Evolutionary conservation across 2,888 invertebrate species (phyloP), one percentile per base, ranked within the genome.

Genomic region (Scaptomyza tumidula): DNA sequence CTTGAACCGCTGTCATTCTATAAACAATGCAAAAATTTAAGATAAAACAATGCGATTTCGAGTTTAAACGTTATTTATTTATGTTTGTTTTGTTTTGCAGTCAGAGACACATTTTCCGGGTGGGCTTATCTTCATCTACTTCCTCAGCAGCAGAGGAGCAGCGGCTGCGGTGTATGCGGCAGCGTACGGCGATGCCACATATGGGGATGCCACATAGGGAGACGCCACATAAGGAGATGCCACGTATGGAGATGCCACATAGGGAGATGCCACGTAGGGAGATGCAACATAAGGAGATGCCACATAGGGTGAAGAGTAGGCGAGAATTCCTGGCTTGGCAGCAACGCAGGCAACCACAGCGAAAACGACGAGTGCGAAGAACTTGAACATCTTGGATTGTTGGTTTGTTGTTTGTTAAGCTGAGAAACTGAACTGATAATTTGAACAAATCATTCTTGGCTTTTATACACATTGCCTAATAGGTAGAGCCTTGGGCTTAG

Each of bases 271-370:
- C 37, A 81, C 80, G 11, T 86, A 82, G 7, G 88, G 80, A 9
- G 93, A 90, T 14, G 93, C 93, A 6, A 92, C 90, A 37, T 92
- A 82, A 6, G 88, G 80, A 9, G 93, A 90, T 14, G 93, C 93
- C 7, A 92, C 90, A 39, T 92, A 73, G 11, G 93, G 93, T 6
- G 94, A 93, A 5, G 85, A 75, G 78, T 90, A 90, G 62, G 90
- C 90, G 54, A 91, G 53, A 37, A 90, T 52, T 44, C 89, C 90
- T 24, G 91, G 90, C 67, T 91, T 91, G 46, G 90, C 91, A 37
- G 89, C 86, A 49, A 75, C 89, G 37, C 88, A 78, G 64, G 86
- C 89, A 49, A 90, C 62, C 71, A 89, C 62, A 55, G 89, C 90
- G 80, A 90, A 71, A 48, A 90, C 76, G 63, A 84, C 89, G 78